These are phyloP conservation scores for Thecophora atra DNA, from an alignment of 2,888 invertebrate genomes.

Conservation along the genomic window DNA sequence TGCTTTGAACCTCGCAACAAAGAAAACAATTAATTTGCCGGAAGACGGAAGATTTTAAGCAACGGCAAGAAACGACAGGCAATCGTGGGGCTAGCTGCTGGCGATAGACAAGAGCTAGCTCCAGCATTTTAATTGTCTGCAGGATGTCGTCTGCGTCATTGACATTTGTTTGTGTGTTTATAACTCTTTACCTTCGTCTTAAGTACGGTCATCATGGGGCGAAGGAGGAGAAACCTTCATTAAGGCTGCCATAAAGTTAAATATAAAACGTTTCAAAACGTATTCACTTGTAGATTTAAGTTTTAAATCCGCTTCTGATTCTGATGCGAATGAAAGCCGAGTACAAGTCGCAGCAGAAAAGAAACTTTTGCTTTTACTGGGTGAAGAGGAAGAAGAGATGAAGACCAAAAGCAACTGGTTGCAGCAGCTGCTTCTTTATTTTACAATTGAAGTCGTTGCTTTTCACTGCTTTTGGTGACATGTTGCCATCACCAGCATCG, in stretches of 20 bases:
- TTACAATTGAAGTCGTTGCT: neutral
- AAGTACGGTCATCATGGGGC: neutral
- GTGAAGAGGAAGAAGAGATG: neutral
- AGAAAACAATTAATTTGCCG: slow-evolving; percentile 10
- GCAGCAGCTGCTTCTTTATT: neutral
- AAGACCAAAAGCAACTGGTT: neutral
- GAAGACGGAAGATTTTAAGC: neutral
- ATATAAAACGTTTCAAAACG: slow-evolving; percentile 19
- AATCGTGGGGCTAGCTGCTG: neutral
- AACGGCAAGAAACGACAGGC: neutral
- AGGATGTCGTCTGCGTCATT: neutral
- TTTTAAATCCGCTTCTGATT: slow-evolving; percentile 8
- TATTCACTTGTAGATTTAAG: neutral
- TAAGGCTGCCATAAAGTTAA: slow-evolving; percentile 4
- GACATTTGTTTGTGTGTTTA: neutral
- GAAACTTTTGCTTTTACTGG: too few species aligned
- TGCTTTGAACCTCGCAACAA: neutral
- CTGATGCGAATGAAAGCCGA: too few species aligned
- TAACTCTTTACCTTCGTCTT: neutral
- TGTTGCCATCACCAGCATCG: neutral
- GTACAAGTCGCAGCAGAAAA: too few species aligned
- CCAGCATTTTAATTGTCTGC: neutral
- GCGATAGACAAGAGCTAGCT: neutral
- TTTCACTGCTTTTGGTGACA: neutral
- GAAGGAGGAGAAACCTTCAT: neutral